Conservation (phyloP, 2,797 vertebrate genomes). For the Anabas testudineus region DNA sequence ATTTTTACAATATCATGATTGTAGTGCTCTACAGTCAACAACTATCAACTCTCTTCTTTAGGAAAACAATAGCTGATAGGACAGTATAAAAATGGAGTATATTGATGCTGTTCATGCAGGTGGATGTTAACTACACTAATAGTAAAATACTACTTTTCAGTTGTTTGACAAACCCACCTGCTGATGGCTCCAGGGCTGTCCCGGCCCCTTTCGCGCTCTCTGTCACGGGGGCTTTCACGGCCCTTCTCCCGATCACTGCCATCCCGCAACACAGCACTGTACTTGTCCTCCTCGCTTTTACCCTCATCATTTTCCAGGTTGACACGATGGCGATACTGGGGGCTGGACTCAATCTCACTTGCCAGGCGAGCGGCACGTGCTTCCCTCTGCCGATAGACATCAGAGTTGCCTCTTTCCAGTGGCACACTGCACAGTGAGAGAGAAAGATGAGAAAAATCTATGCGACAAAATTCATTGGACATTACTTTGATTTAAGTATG, state of each 20-base stretch:
- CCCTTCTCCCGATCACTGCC: constrained; percentile 71
- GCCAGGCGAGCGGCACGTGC: constrained; percentile 90
- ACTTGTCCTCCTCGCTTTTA: constrained; percentile 92
- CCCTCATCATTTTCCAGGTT: constrained; percentile 92
- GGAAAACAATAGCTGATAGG: no score
- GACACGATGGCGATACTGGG: constrained; percentile 90
- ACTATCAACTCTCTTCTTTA: no score
- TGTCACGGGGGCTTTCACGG: constrained; percentile 77
- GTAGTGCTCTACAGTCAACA: no score
- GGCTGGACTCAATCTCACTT: constrained; percentile 92
- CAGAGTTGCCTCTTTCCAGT: constrained; percentile 90
- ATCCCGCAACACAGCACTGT: constrained; percentile 88
- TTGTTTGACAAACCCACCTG: constrained; percentile 65
- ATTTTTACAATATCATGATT: no score
- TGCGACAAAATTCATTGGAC: background rate
- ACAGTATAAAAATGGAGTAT: no score
- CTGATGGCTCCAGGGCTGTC: constrained; percentile 83
- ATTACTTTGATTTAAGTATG: background rate
- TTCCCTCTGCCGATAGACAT: constrained; percentile 90
- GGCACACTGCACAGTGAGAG: constrained; percentile 81
- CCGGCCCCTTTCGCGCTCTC: constrained; percentile 82
- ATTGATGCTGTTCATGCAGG: no score
- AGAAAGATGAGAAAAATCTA: background rate
- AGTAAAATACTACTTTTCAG: background rate
- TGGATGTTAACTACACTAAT: background rate